Percentiles rank a stretch among this genome's conserved stretches.
phyloP scores from a whole-genome alignment of 2,888 invertebrate species.

The Pandemis heparana region DNA sequence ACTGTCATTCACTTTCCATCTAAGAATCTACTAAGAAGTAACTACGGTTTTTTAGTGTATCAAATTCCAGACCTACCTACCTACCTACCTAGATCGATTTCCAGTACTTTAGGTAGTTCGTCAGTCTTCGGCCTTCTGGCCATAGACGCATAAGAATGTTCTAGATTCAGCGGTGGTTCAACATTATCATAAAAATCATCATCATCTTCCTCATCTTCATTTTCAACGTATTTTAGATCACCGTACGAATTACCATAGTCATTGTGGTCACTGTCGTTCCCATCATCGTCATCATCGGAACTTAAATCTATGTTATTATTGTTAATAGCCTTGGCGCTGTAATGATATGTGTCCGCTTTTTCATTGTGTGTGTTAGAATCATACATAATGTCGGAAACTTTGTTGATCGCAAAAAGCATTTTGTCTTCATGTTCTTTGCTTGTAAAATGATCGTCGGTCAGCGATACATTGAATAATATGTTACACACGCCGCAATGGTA shows the following conservation, averaged over 20 bases:
- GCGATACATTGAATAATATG: conserved; percentile 40
- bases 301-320: conserved; percentile 25
- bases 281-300: neutral
- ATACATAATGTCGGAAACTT: conserved; percentile 46
- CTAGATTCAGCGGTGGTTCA: conserved; percentile 11
- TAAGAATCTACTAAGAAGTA: too few relatives aligned
- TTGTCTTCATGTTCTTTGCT: conserved; percentile 50
- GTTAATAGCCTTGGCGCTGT: conserved; percentile 37
- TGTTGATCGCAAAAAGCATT: conserved; percentile 48
- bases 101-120: conserved; percentile 46
- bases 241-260: neutral
- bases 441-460: conserved; percentile 43
- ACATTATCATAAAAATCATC: conserved; percentile 9
- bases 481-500: conserved; percentile 62
- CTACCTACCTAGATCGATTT: conserved; percentile 48
- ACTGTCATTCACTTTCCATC: too few relatives aligned
- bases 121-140: conserved; percentile 47
- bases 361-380: conserved; percentile 32
- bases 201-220: conserved; percentile 33
- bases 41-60: too few relatives aligned
- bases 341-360: conserved; percentile 43
- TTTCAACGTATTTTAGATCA: conserved; percentile 18
- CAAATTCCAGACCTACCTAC: too few relatives aligned
- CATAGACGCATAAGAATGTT: conserved; percentile 55
- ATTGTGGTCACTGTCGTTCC: neutral